Conservation (phyloP, 2,888 invertebrate genomes). For the Hirtodrosophila trivittata region DNA sequence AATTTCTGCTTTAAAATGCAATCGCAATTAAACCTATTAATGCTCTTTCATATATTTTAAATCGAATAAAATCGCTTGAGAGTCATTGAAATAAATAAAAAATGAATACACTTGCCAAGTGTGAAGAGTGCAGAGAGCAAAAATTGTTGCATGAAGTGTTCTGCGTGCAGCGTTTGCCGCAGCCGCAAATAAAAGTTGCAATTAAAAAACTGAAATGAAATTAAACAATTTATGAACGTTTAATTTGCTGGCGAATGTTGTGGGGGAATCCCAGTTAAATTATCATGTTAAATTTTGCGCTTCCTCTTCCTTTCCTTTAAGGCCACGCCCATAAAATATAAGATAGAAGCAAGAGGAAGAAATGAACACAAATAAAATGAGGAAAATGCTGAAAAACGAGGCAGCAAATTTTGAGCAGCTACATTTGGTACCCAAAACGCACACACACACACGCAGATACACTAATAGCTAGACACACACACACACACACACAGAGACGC, state of each 20-base stretch:
- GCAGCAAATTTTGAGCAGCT: slow-evolving; percentile 36
- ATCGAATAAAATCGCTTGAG: slow-evolving; percentile 6
- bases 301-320: slow-evolving; percentile 14
- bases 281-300: slow-evolving; percentile 29
- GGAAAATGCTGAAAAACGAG: slow-evolving; percentile 43
- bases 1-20: too few relatives aligned
- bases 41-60: background rate
- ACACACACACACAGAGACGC: slow-evolving; percentile 8
- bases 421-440: slow-evolving; percentile 42
- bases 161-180: background rate
- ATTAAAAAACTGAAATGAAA: slow-evolving; percentile 54
- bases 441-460: slow-evolving; percentile 5
- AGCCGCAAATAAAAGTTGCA: slow-evolving; percentile 10
- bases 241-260: slow-evolving; percentile 24
- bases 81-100: background rate
- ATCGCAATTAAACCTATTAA: too few relatives aligned
- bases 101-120: slow-evolving; percentile 21
- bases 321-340: slow-evolving; percentile 53
- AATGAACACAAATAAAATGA: slow-evolving; percentile 10
- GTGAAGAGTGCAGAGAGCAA: slow-evolving; percentile 16
- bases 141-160: slow-evolving; percentile 30
- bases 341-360: slow-evolving; percentile 29
- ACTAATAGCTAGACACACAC: slow-evolving; percentile 17
- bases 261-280: slow-evolving; percentile 1
- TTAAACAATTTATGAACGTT: slow-evolving; percentile 55